A percentile compares a stretch with the other conserved stretches of the same genome.
Conservation (phyloP, 1,140 invertebrate species). For the Trachymyrmex septentrionalis region DNA sequence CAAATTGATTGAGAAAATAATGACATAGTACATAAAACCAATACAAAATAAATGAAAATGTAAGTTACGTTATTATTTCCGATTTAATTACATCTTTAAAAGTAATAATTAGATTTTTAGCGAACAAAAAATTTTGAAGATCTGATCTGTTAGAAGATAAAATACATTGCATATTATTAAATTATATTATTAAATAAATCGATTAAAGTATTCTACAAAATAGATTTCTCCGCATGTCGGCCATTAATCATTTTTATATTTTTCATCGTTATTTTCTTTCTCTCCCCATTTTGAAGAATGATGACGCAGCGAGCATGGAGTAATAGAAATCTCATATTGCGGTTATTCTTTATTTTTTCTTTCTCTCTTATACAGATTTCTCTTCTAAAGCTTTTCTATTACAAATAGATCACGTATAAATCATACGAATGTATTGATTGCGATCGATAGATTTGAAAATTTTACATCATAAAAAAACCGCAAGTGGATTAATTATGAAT, state of each 20-base stretch:
- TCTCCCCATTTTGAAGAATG: conserved; percentile 34
- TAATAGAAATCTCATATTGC: conserved; percentile 53
- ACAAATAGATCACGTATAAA: neutral
- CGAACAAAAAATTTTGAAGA: neutral
- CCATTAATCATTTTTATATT: conserved; percentile 52
- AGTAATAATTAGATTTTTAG: neutral
- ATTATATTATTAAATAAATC: conserved; percentile 27
- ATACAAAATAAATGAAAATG: neutral
- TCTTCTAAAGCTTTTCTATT: neutral
- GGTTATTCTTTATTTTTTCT: conserved; percentile 9
- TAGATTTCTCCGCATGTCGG: conserved; percentile 16
- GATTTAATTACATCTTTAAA: conserved; percentile 14
- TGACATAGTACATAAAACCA: neutral
- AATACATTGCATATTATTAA: neutral
- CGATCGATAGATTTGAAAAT: neutral
- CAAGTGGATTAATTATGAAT: neutral
- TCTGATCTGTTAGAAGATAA: neutral
- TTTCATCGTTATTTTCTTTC: conserved; percentile 38
- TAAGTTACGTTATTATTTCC: neutral
- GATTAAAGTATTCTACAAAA: conserved; percentile 21
- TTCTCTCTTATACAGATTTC: conserved; percentile 22
- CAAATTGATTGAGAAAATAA: conserved; percentile 26
- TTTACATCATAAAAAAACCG: neutral
- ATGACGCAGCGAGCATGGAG: neutral
- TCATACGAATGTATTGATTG: neutral